Conservation (phyloP, 2,888 invertebrate genomes). For the Bruchidius siliquastri region DNA sequence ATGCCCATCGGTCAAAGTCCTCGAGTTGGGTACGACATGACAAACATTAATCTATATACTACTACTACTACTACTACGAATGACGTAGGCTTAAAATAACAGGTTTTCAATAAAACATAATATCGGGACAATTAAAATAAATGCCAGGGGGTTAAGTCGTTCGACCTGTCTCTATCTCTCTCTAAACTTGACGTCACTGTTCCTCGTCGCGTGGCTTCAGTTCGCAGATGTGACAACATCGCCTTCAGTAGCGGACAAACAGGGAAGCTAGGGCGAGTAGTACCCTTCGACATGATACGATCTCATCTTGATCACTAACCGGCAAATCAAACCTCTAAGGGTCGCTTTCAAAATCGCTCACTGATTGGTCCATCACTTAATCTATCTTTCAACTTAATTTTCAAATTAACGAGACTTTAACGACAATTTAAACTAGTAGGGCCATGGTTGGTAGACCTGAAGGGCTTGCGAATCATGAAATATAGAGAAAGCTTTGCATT, state of each 20-base stretch:
- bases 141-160: neutral
- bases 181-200: neutral
- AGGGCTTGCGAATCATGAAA: no score
- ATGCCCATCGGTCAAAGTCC: neutral
- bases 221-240: neutral
- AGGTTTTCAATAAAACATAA: neutral
- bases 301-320: no score
- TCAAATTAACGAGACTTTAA: no score
- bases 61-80: neutral
- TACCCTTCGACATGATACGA: neutral
- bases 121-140: neutral
- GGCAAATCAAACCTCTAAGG: no score
- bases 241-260: neutral
- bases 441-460: no score
- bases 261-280: neutral
- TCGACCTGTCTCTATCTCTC: neutral
- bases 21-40: neutral
- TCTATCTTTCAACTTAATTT: no score
- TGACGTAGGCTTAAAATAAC: neutral
- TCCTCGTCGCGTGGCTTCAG: neutral
- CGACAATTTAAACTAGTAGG: no score
- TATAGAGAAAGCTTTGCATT: no score
- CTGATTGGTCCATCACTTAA: no score
- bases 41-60: neutral
- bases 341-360: no score